Conservation (phyloP, 2,113 vertebrate genomes). For the Manacus vitellinus region DNA sequence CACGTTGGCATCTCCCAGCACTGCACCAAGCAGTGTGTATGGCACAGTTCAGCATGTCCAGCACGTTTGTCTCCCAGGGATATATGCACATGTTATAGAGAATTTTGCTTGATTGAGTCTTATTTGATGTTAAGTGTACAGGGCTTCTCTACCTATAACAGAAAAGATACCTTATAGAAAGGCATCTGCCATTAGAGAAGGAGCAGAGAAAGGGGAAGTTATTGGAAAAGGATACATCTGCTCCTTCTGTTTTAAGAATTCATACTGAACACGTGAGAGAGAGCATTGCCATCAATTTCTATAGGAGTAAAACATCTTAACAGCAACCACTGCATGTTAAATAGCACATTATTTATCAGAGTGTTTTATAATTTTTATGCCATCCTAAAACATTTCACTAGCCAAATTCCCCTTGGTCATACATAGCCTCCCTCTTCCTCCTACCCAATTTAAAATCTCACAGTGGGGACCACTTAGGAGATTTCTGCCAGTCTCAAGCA, state of each 20-base stretch:
- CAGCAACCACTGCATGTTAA: not conserved
- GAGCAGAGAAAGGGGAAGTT: not conserved
- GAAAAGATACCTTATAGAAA: not conserved
- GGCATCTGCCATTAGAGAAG: not conserved
- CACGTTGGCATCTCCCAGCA: rapidly evolving
- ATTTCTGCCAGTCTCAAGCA: not conserved
- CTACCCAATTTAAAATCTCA: not conserved
- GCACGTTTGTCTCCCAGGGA: not conserved
- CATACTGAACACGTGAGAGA: not conserved
- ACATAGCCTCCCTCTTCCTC: not conserved
- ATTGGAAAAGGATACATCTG: not conserved
- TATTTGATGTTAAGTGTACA: not conserved
- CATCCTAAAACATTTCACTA: not conserved
- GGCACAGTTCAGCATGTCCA: not conserved
- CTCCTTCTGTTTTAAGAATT: not conserved
- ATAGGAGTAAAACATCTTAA: not conserved
- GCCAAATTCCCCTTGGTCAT: not conserved
- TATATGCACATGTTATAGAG: not conserved
- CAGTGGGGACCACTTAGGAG: rapidly evolving
- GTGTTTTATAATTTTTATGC: not conserved
- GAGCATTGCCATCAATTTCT: not conserved
- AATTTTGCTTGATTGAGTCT: not conserved
- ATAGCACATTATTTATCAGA: not conserved
- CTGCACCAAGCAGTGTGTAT: not conserved
- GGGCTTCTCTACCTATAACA: not conserved